Evolutionary conservation across 2,113 vertebrate species (phyloP), one percentile per base, ranked within the genome.

Genomic region (Haemorhous mexicanus): DNA sequence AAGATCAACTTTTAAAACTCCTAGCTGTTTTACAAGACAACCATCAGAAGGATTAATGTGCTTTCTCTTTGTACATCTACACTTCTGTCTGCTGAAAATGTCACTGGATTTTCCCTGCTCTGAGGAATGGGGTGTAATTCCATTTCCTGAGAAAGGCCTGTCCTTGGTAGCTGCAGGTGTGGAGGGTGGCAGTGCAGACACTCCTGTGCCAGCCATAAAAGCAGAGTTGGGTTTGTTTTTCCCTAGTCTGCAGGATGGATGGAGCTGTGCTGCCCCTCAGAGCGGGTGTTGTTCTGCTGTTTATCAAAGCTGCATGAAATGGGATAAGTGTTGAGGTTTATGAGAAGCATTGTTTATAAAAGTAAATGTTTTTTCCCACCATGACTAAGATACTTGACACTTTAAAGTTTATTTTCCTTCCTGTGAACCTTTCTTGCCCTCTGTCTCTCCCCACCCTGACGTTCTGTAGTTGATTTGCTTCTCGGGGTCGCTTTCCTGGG

Each of bases 401-500:
- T 64, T 46, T 22, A 76, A 53, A 74, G 66, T 90, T 52, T 19
- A 7, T 94, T 95, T 84, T 94, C 90, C 73, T 91, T 67, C 68
- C 82, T 86, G 3, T 89, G 37, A 67, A 41, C 58, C 13, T 94
- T 69, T 87, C 76, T 46, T 69, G 61, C 86, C 69, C 37, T 84
- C 64, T 89, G 75, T 94, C 73, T 84, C 77, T 59, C 72, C 91
- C 76, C 6, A 24, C 91, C 94, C 87, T 35, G 69, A 87, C 89
- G 6, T 90, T 78, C 28, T 97, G 94, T 94, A 95, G 96, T 96
- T 97, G 92, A 95, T 98, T 94, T 95, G 73, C 93, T 95, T 95
- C 90, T 52, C 41, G 92, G 81, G 35, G 80, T 96, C 97, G 94
- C 96, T 98, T 98, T 93, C 78, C 87, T 97, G 94, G 94, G 97